Evolutionary conservation across 2,888 invertebrate genomes (phyloP).

Genomic region (Eupithecia abbreviata): DNA sequence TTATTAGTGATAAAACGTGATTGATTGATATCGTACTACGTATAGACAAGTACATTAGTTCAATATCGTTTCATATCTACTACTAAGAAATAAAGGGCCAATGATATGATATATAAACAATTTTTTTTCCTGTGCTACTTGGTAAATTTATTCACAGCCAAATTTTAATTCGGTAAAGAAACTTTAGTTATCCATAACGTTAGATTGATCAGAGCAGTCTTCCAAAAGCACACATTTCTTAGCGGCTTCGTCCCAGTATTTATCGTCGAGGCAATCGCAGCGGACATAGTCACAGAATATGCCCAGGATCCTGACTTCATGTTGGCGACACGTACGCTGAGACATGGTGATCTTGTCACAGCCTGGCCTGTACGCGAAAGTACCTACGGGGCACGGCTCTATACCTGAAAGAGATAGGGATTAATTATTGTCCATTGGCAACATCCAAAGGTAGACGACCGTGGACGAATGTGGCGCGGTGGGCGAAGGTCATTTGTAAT

Average conservation of each 20-base stretch:
- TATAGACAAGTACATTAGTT: too few species aligned
- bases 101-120: background rate
- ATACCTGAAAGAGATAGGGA: constrained; percentile 45
- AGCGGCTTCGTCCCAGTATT: constrained; percentile 54
- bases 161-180: background rate
- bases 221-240: constrained; percentile 49
- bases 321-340: constrained; percentile 53
- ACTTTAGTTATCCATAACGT: constrained; percentile 22
- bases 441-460: too few species aligned
- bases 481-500: too few species aligned
- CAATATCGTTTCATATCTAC: too few species aligned
- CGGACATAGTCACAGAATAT: constrained; percentile 53
- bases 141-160: background rate
- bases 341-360: constrained; percentile 49
- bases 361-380: constrained; percentile 46
- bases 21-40: too few species aligned
- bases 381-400: constrained; percentile 51
- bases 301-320: constrained; percentile 44
- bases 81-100: background rate
- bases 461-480: too few species aligned
- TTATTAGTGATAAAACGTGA: too few species aligned
- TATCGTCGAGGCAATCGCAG: constrained; percentile 52
- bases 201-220: constrained; percentile 52
- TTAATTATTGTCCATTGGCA: too few species aligned
- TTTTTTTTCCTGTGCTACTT: background rate